Evolutionary conservation across 2,113 vertebrate species (phyloP), one percentile per base, ranked within the genome.

Genomic region (Zosterops japonicus): DNA sequence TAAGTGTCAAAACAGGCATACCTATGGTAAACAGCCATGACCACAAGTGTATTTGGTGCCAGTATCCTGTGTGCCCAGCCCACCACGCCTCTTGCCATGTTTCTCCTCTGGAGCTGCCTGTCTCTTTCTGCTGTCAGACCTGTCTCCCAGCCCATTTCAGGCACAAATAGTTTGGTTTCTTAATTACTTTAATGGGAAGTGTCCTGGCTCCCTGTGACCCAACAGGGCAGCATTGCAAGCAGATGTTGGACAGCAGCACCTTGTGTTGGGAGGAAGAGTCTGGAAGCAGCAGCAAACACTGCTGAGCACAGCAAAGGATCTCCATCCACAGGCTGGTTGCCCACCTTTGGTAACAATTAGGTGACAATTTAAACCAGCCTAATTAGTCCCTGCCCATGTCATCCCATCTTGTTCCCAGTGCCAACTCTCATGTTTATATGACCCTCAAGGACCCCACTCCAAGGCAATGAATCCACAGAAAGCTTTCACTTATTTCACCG

Each of bases 191-290:
- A 46, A 17, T 7, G 8, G 4, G 44, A 42, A 67, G 11, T 49
- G 28, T 70, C 47, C 55, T 44, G 57, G 57, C n/a, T 90, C 22
- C 5, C 44, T n/a, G 31, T 23, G 76, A 21, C 16, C 28, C 56
- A 41, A 33, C 2, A 1, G 16, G 21, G 22, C 49, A 88, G 53
- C n/a, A 64, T 49, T 56, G 5, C 23, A 14, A 82, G 29, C 20
- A 35, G 24, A 22, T 49, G 11, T 31, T 0, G 0, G 35, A 21
- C 59, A 74, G 29, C 20, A 81, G 49, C 64, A 29, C 18, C 1
- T 0, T 47, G 47, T 41, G 11, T n/a, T 42, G 68, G 42, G 31
- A 74, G 29, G 71, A 80, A 31, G 31, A 46, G 35, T 12, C 47
- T 64, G 67, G 24, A 49, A 83, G 29, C 24, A 47, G 47, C 27